Percentiles rank a stretch among this genome's conserved stretches.
These are phyloP conservation scores for Lasioglossum malachurum DNA, from an alignment of 2,888 invertebrate genomes.

Conservation along the genomic window DNA sequence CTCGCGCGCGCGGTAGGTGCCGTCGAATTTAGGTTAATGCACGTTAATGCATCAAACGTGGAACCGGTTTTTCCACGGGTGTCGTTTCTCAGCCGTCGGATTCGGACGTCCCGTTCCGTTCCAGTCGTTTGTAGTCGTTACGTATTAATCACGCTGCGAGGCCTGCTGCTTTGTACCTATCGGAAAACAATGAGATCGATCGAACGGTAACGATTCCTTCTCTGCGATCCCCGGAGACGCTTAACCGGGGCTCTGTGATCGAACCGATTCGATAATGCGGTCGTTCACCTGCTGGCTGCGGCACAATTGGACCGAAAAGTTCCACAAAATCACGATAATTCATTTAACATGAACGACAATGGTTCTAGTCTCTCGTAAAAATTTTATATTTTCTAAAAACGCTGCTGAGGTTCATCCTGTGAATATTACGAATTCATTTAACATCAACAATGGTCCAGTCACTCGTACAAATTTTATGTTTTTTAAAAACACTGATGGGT, in stretches of 20 bases:
- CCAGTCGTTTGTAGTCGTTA: slow-evolving; percentile 39
- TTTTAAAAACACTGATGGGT: too few relatives aligned
- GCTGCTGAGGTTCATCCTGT: too few relatives aligned
- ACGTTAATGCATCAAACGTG: slow-evolving; percentile 68
- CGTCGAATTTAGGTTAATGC: slow-evolving; percentile 70
- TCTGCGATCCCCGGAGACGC: neutral
- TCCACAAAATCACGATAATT: neutral
- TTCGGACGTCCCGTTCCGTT: slow-evolving; percentile 46
- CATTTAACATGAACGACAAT: neutral
- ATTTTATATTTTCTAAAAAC: too few relatives aligned
- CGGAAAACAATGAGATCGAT: slow-evolving; percentile 15
- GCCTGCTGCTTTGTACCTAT: slow-evolving; percentile 20
- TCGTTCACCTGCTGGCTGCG: neutral
- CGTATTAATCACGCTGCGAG: slow-evolving; percentile 48
- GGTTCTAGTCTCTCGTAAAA: too few relatives aligned
- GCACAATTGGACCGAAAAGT: neutral
- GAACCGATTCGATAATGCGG: neutral
- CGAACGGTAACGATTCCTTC: slow-evolving; percentile 1
- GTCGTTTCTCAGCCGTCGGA: slow-evolving; percentile 48
- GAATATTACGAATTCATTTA: too few relatives aligned
- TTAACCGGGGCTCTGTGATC: neutral
- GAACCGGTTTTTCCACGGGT: slow-evolving; percentile 63
- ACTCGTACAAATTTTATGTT: too few relatives aligned
- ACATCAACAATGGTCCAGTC: too few relatives aligned
- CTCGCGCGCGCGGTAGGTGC: slow-evolving; percentile 54